phyloP scores from a whole-genome alignment of 2,888 invertebrate species.

The Watsonalla cultraria region DNA sequence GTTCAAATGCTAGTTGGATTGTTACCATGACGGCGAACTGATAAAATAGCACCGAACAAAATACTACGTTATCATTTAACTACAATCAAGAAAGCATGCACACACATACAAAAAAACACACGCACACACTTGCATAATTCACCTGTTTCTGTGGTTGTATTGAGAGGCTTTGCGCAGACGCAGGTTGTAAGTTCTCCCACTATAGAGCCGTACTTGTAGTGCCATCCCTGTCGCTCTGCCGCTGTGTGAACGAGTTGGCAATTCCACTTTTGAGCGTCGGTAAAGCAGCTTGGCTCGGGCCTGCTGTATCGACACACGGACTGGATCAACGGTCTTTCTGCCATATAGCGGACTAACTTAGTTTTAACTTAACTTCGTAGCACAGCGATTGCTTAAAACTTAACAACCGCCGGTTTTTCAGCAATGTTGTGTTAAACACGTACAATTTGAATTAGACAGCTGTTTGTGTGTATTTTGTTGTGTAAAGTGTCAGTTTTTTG shows the following conservation, averaged over 20 bases:
- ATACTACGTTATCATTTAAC: constrained; percentile 68
- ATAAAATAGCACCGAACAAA: constrained; percentile 57
- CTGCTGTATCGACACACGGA: constrained; percentile 67
- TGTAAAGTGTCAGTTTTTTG: constrained; percentile 32
- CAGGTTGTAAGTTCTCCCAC: constrained; percentile 70
- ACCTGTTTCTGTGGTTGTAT: constrained; percentile 69
- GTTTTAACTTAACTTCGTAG: constrained; percentile 69
- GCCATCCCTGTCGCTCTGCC: constrained; percentile 34
- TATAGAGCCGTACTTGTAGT: constrained; percentile 39
- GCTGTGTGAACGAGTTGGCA: constrained; percentile 37
- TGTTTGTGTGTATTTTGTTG: constrained; percentile 43
- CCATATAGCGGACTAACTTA: constrained; percentile 69
- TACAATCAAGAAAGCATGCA: constrained; percentile 60
- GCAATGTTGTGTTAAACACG: constrained; percentile 60
- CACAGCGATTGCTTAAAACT: constrained; percentile 57
- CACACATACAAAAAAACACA: constrained; percentile 41
- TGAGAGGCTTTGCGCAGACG: constrained; percentile 66
- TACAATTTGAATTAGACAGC: constrained; percentile 45
- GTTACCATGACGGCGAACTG: constrained; percentile 38
- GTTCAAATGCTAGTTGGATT: constrained; percentile 33
- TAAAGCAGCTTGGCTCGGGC: constrained; percentile 53
- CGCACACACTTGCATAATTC: constrained; percentile 63
- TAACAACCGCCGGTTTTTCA: constrained; percentile 51
- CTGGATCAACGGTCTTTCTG: constrained; percentile 78
- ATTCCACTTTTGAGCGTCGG: constrained; percentile 42